phyloP scores from a whole-genome alignment of 2,113 vertebrate genomes.

The Lepidothrix coronata region DNA sequence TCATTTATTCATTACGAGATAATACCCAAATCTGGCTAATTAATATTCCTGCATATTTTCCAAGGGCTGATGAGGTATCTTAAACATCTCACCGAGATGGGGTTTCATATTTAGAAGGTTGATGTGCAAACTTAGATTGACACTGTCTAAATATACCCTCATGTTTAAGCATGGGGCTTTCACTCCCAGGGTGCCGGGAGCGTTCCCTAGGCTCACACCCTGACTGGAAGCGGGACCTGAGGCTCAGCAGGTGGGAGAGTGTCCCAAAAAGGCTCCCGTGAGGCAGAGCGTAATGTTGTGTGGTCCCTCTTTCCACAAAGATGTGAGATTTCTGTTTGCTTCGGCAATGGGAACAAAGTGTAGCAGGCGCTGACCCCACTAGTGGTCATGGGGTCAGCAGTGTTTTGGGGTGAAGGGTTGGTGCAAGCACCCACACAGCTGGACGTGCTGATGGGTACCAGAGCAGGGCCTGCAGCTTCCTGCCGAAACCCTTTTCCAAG shows the following conservation, averaged over 20 bases:
- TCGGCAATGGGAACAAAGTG: accelerated
- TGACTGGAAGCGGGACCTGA: accelerated
- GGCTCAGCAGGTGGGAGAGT: background rate
- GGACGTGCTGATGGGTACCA: accelerated
- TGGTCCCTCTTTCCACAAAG: background rate
- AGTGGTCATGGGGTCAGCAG: background rate
- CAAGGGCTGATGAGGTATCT: slow-evolving; percentile 56
- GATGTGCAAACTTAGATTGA: slow-evolving; percentile 40
- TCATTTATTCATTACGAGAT: slow-evolving; percentile 58
- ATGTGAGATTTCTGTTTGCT: background rate
- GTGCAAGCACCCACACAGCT: accelerated
- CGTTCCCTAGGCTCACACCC: background rate
- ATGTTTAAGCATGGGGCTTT: slow-evolving; percentile 35
- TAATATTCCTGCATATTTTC: slow-evolving; percentile 70
- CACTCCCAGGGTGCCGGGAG: background rate
- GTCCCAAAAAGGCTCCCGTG: accelerated
- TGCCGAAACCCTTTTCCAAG: background rate
- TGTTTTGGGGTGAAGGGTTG: background rate
- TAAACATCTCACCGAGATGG: slow-evolving; percentile 15
- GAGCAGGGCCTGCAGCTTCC: background rate
- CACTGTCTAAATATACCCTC: slow-evolving; percentile 41
- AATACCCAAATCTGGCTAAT: slow-evolving; percentile 62
- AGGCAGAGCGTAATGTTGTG: background rate
- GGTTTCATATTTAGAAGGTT: slow-evolving; percentile 67
- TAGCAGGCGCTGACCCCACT: background rate